A percentile compares a stretch with the other conserved stretches of the same genome.
These are phyloP conservation scores for Geotrupes spiniger DNA, from an alignment of 2,888 invertebrate genomes.

Conservation along the genomic window DNA sequence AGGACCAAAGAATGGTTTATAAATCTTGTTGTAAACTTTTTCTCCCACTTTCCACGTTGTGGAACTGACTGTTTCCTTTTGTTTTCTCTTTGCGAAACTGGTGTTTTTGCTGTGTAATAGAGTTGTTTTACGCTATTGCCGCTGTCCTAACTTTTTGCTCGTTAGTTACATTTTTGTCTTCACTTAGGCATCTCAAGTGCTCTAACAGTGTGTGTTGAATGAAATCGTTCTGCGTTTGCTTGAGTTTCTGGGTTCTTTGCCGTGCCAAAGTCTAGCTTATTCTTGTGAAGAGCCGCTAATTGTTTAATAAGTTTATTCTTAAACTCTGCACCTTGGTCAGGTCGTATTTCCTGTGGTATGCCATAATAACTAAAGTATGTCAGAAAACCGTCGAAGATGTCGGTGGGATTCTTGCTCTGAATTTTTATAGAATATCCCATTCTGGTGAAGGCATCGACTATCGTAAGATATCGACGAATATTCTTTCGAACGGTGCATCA, in stretches of 20 bases:
- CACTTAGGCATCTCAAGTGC: neutral
- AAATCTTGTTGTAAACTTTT: slow-evolving; percentile 2
- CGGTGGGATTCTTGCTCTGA: too few relatives aligned
- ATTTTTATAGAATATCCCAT: too few relatives aligned
- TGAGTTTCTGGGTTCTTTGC: neutral
- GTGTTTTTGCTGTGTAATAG: slow-evolving; percentile 4
- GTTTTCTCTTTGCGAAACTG: slow-evolving; percentile 4
- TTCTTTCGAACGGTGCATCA: neutral
- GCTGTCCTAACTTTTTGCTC: neutral
- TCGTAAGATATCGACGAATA: neutral
- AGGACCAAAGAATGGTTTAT: slow-evolving; percentile 8
- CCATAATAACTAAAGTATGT: too few relatives aligned
- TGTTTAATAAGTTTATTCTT: slow-evolving; percentile 1
- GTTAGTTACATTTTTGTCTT: neutral
- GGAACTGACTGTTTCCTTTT: slow-evolving; percentile 2
- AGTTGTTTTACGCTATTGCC: slow-evolving; percentile 9
- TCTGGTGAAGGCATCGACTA: too few relatives aligned
- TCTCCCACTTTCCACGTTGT: slow-evolving; percentile 4
- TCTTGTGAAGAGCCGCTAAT: slow-evolving; percentile 1
- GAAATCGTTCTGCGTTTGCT: neutral
- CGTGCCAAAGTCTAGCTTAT: neutral
- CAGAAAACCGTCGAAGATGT: too few relatives aligned
- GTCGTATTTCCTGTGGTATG: neutral
- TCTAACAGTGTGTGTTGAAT: neutral
- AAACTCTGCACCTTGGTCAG: slow-evolving; percentile 1